Evolutionary conservation across 1,140 invertebrate genomes (phyloP).

Genomic region (Epicauta chinensis): DNA sequence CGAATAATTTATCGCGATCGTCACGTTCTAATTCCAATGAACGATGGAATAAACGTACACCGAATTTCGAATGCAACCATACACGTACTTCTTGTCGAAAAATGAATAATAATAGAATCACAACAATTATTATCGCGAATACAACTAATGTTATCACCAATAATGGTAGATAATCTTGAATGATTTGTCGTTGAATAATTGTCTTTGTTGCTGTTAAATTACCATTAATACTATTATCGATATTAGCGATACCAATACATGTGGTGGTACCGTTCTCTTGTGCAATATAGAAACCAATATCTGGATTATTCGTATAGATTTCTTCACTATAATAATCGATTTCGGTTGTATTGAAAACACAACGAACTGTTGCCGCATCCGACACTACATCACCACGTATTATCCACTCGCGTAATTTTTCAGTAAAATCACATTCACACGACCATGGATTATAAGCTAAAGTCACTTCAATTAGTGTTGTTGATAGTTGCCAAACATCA

Average conservation of each 20-base stretch:
- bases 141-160: conserved; percentile 64
- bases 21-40: conserved; percentile 65
- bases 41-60: conserved; percentile 73
- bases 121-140: conserved; percentile 62
- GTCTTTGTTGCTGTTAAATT: conserved; percentile 63
- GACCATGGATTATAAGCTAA: conserved; percentile 79
- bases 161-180: conserved; percentile 74
- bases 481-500: conserved; percentile 68
- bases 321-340: conserved; percentile 51
- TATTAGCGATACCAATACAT: conserved; percentile 57
- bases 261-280: conserved; percentile 48
- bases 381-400: conserved; percentile 54
- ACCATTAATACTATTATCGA: conserved; percentile 62
- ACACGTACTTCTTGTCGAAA: conserved; percentile 83
- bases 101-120: conserved; percentile 67
- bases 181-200: conserved; percentile 60
- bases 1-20: conserved; percentile 83
- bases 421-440: conserved; percentile 79
- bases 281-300: conserved; percentile 52
- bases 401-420: conserved; percentile 73
- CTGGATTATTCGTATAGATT: conserved; percentile 46
- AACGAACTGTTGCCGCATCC: conserved; percentile 57
- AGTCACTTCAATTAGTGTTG: conserved; percentile 59
- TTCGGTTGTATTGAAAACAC: conserved; percentile 55
- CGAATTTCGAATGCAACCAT: conserved; percentile 85